Base-by-base conservation (phyloP, 1,140 invertebrate genomes). In the Drosophila paulistorum region DNA sequence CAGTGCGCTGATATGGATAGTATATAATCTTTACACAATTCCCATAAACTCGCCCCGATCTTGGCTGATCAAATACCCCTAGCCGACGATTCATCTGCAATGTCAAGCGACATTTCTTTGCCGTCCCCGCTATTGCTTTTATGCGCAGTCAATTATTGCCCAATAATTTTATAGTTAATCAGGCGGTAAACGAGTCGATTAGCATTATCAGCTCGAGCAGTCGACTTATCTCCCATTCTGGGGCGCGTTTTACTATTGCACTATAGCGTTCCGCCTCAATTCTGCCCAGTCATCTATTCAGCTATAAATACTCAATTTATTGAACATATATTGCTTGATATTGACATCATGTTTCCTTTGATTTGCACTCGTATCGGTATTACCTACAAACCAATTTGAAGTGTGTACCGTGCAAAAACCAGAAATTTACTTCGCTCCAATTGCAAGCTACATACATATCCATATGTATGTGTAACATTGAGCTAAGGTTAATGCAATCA, bases 141-240 rank as follows among this genome's bases (percentile, higher is more conserved):
- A 11, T 11, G 10, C 45, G 17, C 45, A 51, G 10, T 20, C 17
- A 3, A 51, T 20, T 23, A 51, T 51, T 51, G 17, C 17, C 9
- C 17, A 57, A 81, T 71, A 74, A 81, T 71, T 42, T 81, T 35
- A 74, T 55, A 11, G 74, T 54, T 66, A 57, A 45, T 39, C 14
- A 48, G 20, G 48, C 65, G 70, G 70, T 64, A 70, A 79, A 71
- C 54, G 51, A 48, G 23, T 13, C 68, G 66, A 76, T 82, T 76
- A 81, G 45, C 68, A 69, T 60, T 82, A 85, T 85, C 83, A 59
- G 23, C 9, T 14, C 2, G 23, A n/a, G 17, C 3, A 37, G 70
- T 61, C 59, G 51, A 67, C 83, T 87, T 82, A 85, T 82, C 83
- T 55, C 14, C 20, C 14, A 37, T 68, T 71, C 79, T 62, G 62